Evolutionary conservation across 2,113 vertebrate species (phyloP).

Genomic region (Puffinus mauretanicus): DNA sequence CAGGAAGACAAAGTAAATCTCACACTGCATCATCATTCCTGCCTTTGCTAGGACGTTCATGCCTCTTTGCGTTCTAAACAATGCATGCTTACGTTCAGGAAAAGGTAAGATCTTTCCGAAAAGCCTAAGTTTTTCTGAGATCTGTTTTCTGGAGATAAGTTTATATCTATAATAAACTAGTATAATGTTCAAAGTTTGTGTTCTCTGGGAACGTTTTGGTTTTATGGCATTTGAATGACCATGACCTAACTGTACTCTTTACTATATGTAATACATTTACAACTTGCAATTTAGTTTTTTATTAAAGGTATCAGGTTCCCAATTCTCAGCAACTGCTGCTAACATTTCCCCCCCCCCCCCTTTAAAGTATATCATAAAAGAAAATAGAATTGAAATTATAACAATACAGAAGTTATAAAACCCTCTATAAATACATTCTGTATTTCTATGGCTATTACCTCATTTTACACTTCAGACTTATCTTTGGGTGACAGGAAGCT

Average conservation of each 20-base stretch:
- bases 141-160: not conserved
- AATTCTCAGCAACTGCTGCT: not conserved
- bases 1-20: not conserved
- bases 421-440: not conserved
- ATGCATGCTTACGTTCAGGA: rapidly evolving
- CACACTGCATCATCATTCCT: not conserved
- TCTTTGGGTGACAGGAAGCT: conserved; percentile 35
- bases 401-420: conserved; percentile 19
- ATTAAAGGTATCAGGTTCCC: not conserved
- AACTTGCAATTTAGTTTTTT: not conserved
- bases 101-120: not conserved
- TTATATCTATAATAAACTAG: not conserved
- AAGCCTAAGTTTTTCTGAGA: not conserved
- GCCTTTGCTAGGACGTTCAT: rapidly evolving
- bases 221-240: not conserved
- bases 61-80: not conserved
- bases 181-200: not conserved
- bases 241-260: not conserved
- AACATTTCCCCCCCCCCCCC: too few relatives aligned
- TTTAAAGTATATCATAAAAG: conserved; percentile 11
- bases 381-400: conserved; percentile 26
- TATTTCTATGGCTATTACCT: conserved; percentile 16
- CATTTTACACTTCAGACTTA: conserved; percentile 38
- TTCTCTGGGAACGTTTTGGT: not conserved
- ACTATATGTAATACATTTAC: not conserved